Base-by-base conservation (phyloP, 2,113 vertebrate genomes). In the Tretioscincus oriximinensis region DNA sequence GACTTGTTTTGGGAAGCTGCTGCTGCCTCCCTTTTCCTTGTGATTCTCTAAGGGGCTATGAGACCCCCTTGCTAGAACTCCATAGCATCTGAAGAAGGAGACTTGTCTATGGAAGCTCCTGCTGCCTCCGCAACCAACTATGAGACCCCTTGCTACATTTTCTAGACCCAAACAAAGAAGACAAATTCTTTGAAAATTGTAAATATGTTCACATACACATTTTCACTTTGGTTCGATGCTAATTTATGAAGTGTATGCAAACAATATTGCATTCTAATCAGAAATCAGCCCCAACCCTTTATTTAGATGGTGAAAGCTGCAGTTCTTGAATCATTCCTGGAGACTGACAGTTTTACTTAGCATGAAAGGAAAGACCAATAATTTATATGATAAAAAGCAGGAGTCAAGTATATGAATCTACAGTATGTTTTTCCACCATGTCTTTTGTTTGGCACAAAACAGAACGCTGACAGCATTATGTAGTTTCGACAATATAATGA, bases 401-500 rank as follows among this genome's bases (percentile, higher is more conserved):
- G 21, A 16, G 64, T 31, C 45, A 77, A 21, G 11, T 80, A 41
- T 73, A 85, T 81, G 18, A 87, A 76, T 64, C 76, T 79, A 31
- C 7, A 1, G 41, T 70, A 84, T 63, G 4, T 11, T 1, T 60
- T 85, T 85, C 78, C 71, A 73, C 78, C 80, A 9, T 49, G 71
- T 41, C 68, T 79, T 83, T 76, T 81, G 66, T 78, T 75, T 81
- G 77, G 82, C 0, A 0, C 41, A 58, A 54, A 64, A 6, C 69
- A 60, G 3, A 76, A 49, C 41, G 78, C 28, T 63, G 68, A 80
- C 66, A 74, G 60, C 47, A 78, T 85, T 82, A 88, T 84, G 14
- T 81, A 65, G 90, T 70, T 87, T 66, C 60, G 92, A 81, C 71
- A 78, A 61, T 88, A 91, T 89, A 91, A 68, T 87, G 84, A 91